These are phyloP conservation scores for Trididemnum clinides DNA, from an alignment of 23 tunicate genomes.

Conservation along the genomic window DNA sequence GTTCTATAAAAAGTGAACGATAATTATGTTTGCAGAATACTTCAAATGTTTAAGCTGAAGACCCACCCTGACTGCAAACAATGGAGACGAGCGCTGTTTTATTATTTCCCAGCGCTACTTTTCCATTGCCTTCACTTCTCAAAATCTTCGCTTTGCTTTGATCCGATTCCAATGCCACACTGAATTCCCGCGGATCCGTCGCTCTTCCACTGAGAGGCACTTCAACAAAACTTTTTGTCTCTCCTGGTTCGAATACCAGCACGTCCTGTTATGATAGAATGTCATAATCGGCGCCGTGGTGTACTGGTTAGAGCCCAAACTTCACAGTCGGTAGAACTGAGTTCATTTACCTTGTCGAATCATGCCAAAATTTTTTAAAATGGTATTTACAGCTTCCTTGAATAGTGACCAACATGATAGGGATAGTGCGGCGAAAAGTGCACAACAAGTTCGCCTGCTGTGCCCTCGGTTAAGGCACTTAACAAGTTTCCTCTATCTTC, in stretches of 20 bases:
- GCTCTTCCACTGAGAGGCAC: constrained; percentile 75
- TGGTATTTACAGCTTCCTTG: too few species aligned
- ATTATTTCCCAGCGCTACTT: constrained; percentile 59
- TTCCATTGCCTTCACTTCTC: constrained; percentile 15
- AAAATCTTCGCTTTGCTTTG: not conserved
- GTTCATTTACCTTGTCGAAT: too few species aligned
- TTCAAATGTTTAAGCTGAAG: not conserved
- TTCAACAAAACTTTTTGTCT: constrained; percentile 60
- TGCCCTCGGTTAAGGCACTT: too few species aligned
- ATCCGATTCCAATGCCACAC: constrained; percentile 39
- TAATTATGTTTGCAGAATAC: not conserved
- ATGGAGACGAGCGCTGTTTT: constrained; percentile 69
- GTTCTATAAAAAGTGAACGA: constrained; percentile 42
- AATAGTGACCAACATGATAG: too few species aligned
- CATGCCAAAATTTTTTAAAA: too few species aligned
- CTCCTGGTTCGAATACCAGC: constrained; percentile 62
- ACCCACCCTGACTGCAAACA: constrained; percentile 77
- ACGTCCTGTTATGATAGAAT: too few species aligned
- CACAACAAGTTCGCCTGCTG: too few species aligned
- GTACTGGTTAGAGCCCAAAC: too few species aligned
- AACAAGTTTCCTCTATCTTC: too few species aligned
- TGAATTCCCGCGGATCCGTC: constrained; percentile 62
- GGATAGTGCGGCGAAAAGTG: too few species aligned
- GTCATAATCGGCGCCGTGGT: too few species aligned
- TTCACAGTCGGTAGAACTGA: too few species aligned